These are phyloP conservation scores for Atrina japonica DNA, from an alignment of 2,888 invertebrate genomes.

Conservation along the genomic window DNA sequence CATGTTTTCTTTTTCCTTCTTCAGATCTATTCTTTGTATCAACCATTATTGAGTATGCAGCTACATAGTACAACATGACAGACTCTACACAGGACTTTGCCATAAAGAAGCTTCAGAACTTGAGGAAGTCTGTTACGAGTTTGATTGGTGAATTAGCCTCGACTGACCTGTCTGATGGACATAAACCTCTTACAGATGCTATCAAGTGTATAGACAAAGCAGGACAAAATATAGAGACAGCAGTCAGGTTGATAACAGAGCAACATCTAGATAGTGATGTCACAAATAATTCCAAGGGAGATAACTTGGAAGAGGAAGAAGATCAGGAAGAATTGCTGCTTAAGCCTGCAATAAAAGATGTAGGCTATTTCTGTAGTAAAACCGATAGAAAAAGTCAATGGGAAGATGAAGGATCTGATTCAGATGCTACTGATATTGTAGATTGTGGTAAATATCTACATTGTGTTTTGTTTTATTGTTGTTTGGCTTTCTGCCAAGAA, in stretches of 20 bases:
- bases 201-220: neutral
- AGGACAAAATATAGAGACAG: neutral
- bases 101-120: constrained; percentile 10
- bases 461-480: no score
- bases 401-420: constrained; percentile 12
- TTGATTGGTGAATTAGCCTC: constrained; percentile 21
- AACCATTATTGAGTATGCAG: no score
- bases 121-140: constrained; percentile 13
- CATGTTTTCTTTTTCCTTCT: no score
- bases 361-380: neutral
- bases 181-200: neutral
- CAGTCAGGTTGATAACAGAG: neutral
- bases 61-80: no score
- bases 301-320: neutral
- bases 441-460: neutral
- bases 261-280: neutral
- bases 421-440: constrained; percentile 52
- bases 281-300: neutral
- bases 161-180: neutral
- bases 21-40: no score
- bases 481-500: no score
- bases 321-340: neutral
- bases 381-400: neutral
- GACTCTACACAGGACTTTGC: neutral
- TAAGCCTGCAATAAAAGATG: neutral